Base-by-base conservation (phyloP, 30 jellyfish, hydroid and myxozoan species). In the Calvadosia cruxmelitensis region DNA sequence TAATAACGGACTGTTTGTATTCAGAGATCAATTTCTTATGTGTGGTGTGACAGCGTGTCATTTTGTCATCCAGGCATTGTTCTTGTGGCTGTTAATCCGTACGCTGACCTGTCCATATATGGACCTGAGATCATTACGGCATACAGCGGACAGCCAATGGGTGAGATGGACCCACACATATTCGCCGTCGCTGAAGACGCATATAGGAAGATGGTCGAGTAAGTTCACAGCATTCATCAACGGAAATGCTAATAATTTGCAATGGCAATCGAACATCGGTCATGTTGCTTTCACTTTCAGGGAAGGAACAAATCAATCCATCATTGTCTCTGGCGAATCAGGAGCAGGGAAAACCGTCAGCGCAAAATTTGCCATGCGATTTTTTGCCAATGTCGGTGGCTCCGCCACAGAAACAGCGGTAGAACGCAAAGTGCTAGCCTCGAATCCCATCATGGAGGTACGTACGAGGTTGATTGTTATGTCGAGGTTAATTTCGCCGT, bases 371-470 rank as follows among this genome's bases (percentile, higher is more conserved):
- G 83, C 96, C 3, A 86, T 86, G 96, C 69, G 96, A 63, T 87
- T 77, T 50, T 87, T 87, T 80, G 97, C 97, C 13, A 87, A 87
- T 70, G 93, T 87, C 70, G 94, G 97, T 0, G 97, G 97, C 27
- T 87, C 97, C 0, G 69, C 69, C 1, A 77, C 84, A 2, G 97
- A 87, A 49, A 87, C 94, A 3, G 82, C 94, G 3, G 49, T 87
- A 10, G 97, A 87, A 61, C 72, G 71, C 78, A 87, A 87, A 63
- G 97, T 87, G 2, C 87, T 87, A 31, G 97, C 97, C 20, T 87
- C 97, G 20, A 87, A 87, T 34, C 97, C 97, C 1, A 87, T 87
- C 52, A 87, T 87, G 97, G 97, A 87, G 97, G 96, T 86, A 64
- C n/a, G 1, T 34, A 26, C 13, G 5, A 34, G 12, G 20, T n/a